A percentile compares a stretch with the other conserved stretches of the same genome.
Evolutionary conservation across 2,113 vertebrate genomes (phyloP).

Genomic region (Pangasianodon hypophthalmus): DNA sequence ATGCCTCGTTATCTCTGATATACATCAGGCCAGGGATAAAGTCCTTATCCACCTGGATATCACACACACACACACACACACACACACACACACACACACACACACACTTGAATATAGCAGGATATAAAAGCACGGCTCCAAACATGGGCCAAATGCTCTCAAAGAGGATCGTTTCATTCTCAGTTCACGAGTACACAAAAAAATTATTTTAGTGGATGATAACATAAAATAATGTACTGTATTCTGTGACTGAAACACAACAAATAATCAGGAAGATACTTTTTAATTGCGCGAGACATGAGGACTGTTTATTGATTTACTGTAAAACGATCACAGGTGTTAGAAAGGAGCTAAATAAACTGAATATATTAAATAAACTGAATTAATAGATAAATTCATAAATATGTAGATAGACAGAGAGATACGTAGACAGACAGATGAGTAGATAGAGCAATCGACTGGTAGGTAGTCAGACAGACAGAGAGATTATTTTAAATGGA

Average conservation of each 20-base stretch:
- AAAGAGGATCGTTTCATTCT: neutral
- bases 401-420: neutral
- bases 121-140: neutral
- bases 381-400: neutral
- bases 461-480: neutral
- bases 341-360: neutral
- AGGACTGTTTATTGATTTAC: neutral
- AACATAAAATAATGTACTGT: neutral
- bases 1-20: slow-evolving; percentile 95
- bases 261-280: too few relatives aligned
- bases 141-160: neutral
- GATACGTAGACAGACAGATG: neutral
- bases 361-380: neutral
- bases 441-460: neutral
- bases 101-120: neutral
- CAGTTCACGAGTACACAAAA: neutral
- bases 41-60: slow-evolving; percentile 92
- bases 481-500: neutral
- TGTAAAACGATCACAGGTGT: neutral
- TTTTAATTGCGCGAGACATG: neutral
- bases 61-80: neutral
- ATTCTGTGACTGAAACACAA: neutral
- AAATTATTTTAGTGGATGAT: too few relatives aligned
- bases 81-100: slow-evolving; percentile 8
- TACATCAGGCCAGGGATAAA: slow-evolving; percentile 99